Percentiles rank a stretch among this genome's conserved stretches.
These are phyloP conservation scores for Podarcis lilfordi DNA, from an alignment of 2,797 vertebrate species.

Conservation along the genomic window DNA sequence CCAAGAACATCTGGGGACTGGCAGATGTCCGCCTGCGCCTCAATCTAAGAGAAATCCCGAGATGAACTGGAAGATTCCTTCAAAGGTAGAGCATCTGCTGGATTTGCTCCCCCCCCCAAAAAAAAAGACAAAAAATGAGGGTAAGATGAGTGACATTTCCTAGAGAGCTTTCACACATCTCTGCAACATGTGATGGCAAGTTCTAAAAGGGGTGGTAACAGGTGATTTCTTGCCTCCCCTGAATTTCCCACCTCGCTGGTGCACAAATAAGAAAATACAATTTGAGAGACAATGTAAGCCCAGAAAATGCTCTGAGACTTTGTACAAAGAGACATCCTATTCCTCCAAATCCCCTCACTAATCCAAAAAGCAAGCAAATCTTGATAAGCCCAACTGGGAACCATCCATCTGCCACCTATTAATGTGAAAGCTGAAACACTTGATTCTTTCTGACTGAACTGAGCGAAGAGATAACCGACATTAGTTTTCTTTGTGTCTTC, in stretches of 20 bases:
- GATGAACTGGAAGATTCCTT: neutral
- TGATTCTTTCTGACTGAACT: slow-evolving; percentile 45
- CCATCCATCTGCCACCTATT: slow-evolving; percentile 61
- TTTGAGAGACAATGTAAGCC: slow-evolving; percentile 21
- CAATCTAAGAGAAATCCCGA: neutral
- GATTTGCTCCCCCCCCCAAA: neutral
- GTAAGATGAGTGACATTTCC: neutral
- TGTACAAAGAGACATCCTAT: slow-evolving; percentile 12
- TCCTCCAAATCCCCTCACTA: slow-evolving; percentile 34
- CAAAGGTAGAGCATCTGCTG: neutral
- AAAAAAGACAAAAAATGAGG: neutral
- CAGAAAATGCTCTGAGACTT: slow-evolving; percentile 4
- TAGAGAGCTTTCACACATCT: neutral
- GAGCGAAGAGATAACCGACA: slow-evolving; percentile 64
- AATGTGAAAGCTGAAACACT: slow-evolving; percentile 61
- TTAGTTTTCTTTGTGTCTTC: slow-evolving; percentile 61
- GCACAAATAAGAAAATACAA: slow-evolving; percentile 23
- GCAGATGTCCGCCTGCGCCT: neutral
- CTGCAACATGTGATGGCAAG: neutral
- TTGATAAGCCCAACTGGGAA: slow-evolving; percentile 52
- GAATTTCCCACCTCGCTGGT: neutral
- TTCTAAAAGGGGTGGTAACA: slow-evolving; percentile 7
- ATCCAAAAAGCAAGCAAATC: slow-evolving; percentile 48
- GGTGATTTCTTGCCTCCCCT: neutral
- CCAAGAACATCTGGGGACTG: too few relatives aligned